Evolutionary conservation across 1,140 invertebrate genomes (phyloP).

Genomic region (Metaphire vulgaris): DNA sequence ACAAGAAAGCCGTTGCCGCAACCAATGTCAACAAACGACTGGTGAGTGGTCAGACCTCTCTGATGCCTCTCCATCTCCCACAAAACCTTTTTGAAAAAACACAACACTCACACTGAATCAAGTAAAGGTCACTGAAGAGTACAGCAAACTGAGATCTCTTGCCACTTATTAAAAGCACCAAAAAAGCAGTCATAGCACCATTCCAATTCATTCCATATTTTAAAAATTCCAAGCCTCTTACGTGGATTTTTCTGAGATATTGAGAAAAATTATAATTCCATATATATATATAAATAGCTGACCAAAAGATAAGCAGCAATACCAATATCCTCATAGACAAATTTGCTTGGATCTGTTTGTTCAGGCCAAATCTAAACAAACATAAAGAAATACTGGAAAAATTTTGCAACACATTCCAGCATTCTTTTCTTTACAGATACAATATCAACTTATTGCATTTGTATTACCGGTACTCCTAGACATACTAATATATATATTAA

Average conservation of each 20-base stretch:
- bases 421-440: background rate
- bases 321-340: conserved; percentile 91
- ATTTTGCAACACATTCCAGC: background rate
- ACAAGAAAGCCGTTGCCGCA: conserved; percentile 95
- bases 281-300: no score
- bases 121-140: no score
- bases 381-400: background rate
- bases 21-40: conserved; percentile 84
- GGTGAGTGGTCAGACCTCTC: conserved; percentile 43
- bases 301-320: conserved; percentile 86
- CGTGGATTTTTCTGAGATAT: no score
- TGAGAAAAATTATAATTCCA: no score
- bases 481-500: background rate
- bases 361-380: conserved; percentile 67
- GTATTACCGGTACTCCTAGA: background rate
- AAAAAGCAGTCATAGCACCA: no score
- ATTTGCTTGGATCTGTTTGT: conserved; percentile 86
- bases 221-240: no score
- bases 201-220: no score
- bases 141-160: no score
- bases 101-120: no score
- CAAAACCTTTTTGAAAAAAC: conserved; percentile 34
- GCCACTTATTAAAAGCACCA: no score
- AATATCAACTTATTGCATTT: background rate
- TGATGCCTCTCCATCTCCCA: conserved; percentile 45